Base-by-base conservation (phyloP, 2,888 invertebrate species). In the Stratiomys singularior region DNA sequence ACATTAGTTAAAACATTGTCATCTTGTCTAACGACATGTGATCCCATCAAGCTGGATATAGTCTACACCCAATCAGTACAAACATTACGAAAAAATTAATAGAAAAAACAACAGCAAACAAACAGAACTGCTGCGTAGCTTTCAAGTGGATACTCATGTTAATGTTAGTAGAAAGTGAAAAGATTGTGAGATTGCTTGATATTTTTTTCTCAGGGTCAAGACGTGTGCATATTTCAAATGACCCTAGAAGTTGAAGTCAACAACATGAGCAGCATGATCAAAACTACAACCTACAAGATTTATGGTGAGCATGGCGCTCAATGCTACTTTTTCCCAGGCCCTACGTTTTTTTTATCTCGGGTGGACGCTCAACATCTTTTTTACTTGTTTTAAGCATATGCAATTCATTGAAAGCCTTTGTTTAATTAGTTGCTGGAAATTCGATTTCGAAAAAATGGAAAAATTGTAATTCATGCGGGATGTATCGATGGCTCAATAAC, bases 161-260 rank as follows among this genome's bases (percentile, higher is more conserved):
- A 11, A 23, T 21, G 18, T 23, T 11, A 5, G 47, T 47, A 69
- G 69, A 69, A 69, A 69, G 69, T 46, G 69, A 69, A 69, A 28
- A 47, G 69, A 47, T 69, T 30, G 27, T n/a, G n/a, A 28, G 66
- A 66, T 66, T 66, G 37, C 37, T 63, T 63, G 15, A 25, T 27
- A 23, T 9, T 9, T 30, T n/a, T 67, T 67, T 46, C 25, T 47
- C 69, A 69, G 46, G 69, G 69, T 69, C 69, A 47, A 69, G 2
- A 69, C 46, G 47, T 67, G 46, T 67, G 64, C 64, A 64, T 66
- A 66, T 21, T 37, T 66, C 28, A 37, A 27, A 63, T 66, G 66
- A 66, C 66, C 66, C 30, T 37, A 66, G 66, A 66, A 66, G 28
- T 21, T 4, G 66, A 52, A 52, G 52, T 52, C 18, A 13, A 18